These are phyloP conservation scores for Bujurquina vittata DNA, from an alignment of 2,113 vertebrate genomes.

Conservation along the genomic window DNA sequence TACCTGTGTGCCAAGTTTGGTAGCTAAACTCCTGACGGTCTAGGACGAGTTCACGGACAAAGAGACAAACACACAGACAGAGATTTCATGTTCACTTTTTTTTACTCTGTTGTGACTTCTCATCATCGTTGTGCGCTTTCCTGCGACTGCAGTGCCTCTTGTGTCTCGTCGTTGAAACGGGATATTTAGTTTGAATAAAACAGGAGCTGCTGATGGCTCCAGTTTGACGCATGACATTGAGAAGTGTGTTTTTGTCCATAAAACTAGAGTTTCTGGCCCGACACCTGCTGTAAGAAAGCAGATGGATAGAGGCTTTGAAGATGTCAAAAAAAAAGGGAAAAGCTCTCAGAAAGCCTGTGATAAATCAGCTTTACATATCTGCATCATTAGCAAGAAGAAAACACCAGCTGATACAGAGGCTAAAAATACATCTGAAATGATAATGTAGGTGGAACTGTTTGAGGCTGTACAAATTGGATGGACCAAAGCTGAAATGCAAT, in stretches of 20 bases:
- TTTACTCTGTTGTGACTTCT: not conserved
- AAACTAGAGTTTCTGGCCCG: constrained; percentile 5
- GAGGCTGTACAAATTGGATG: not conserved
- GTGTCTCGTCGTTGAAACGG: not conserved
- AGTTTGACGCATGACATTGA: not conserved
- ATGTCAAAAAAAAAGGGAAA: not conserved
- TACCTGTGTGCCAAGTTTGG: not conserved
- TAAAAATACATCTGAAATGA: not conserved
- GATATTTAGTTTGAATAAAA: not conserved
- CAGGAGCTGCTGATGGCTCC: not conserved
- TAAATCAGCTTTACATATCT: not conserved
- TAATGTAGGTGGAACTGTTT: not conserved
- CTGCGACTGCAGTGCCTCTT: not conserved
- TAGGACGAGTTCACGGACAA: not conserved
- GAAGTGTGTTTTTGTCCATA: not conserved
- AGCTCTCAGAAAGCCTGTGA: not conserved
- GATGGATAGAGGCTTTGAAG: constrained; percentile 27
- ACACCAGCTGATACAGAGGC: not conserved
- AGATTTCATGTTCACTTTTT: not conserved
- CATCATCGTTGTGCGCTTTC: not conserved
- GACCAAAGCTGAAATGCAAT: not conserved
- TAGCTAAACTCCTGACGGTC: not conserved
- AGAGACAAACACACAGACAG: not conserved
- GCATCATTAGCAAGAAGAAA: not conserved
- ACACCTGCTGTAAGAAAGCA: constrained; percentile 12